A percentile compares a stretch with the other conserved stretches of the same genome.
Evolutionary conservation across 2,113 vertebrate genomes (phyloP).

Genomic region (Diphyllodes magnificus): DNA sequence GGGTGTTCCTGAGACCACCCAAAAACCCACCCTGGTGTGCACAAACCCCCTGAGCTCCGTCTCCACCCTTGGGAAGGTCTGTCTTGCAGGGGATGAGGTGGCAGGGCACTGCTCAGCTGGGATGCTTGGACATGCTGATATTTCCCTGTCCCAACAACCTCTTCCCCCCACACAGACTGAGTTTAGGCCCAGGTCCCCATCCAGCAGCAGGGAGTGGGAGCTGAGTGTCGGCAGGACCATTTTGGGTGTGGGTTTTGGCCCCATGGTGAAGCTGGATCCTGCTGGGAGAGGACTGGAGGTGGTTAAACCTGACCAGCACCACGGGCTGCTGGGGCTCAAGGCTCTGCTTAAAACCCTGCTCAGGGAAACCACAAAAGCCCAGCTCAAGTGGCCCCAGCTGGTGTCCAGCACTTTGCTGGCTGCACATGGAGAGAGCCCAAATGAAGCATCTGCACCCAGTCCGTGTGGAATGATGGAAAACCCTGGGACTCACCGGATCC

Average conservation of each 20-base stretch:
- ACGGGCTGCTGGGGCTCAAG: fast-evolving
- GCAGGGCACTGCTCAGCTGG: neutral
- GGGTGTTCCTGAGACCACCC: neutral
- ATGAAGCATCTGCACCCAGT: neutral
- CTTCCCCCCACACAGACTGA: fast-evolving
- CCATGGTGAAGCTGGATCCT: neutral
- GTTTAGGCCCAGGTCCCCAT: neutral
- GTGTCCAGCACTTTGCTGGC: neutral
- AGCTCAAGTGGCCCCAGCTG: neutral
- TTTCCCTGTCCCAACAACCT: neutral
- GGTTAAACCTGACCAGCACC: neutral
- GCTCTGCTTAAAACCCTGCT: neutral
- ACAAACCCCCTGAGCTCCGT: neutral
- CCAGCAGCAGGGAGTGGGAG: neutral
- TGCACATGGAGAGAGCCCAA: neutral
- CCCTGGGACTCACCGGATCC: neutral
- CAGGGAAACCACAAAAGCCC: neutral
- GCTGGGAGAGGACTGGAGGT: neutral
- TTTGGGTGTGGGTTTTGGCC: neutral
- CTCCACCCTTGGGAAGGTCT: neutral
- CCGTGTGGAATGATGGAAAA: fast-evolving
- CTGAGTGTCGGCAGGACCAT: fast-evolving
- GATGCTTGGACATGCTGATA: fast-evolving
- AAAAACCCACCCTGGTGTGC: neutral
- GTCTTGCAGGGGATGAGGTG: neutral